Conservation (phyloP, 2,113 vertebrate genomes). For the Mola mola region DNA sequence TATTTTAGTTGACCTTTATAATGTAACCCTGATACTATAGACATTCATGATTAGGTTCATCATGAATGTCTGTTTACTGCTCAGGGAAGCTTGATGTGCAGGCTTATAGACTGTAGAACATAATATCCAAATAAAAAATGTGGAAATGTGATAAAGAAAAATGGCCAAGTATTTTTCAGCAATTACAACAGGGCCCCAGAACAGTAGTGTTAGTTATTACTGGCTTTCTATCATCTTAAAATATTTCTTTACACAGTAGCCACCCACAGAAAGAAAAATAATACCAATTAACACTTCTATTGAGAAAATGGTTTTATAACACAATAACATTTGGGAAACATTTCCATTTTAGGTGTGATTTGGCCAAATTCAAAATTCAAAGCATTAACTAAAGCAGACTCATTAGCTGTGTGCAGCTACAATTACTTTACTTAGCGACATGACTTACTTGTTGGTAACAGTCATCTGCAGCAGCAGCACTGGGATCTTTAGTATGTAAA, state of each 20-base stretch:
- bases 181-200: not conserved
- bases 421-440: slow-evolving; percentile 8
- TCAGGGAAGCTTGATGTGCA: no score
- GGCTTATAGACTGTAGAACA: no score
- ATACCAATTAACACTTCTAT: not conserved
- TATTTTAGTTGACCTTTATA: not conserved
- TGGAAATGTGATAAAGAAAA: not conserved
- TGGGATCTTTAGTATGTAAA: slow-evolving; percentile 10
- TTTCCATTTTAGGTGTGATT: slow-evolving; percentile 12
- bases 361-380: not conserved
- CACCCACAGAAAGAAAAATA: not conserved
- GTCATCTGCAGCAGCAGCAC: slow-evolving; percentile 6
- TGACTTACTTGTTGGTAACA: slow-evolving; percentile 4
- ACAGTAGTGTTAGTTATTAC: not conserved
- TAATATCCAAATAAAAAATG: not conserved
- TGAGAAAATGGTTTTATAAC: not conserved
- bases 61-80: no score
- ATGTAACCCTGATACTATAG: no score
- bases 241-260: not conserved
- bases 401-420: not conserved
- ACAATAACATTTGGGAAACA: not conserved
- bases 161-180: not conserved
- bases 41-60: no score
- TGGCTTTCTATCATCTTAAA: not conserved
- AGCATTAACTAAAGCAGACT: not conserved